Evolutionary conservation across 1,140 invertebrate species (phyloP), one percentile per base, ranked within the genome.

Genomic region (Halesus radiatus): DNA sequence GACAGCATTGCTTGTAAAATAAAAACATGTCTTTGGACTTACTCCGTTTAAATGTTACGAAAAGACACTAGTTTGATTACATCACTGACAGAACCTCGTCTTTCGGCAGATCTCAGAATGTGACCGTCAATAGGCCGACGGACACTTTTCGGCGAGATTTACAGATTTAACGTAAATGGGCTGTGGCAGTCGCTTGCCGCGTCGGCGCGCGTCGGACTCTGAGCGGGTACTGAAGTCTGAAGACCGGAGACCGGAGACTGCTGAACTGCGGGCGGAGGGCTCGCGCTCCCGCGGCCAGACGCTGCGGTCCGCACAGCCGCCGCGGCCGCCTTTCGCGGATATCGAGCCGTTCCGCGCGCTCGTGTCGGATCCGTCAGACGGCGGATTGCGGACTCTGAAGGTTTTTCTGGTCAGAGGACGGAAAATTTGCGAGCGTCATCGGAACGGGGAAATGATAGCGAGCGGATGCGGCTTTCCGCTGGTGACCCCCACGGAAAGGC

Each of bases 21-120:
- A 74, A 74, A 74, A 74, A 50, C 72, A 74, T 74, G 72, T 54
- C 72, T 74, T 74, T 58, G 52, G 72, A 74, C 72, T 72, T 72
- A 72, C 53, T 74, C 16, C 72, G 72, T 74, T 74, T 18, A 74
- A 74, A 58, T 74, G 72, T 74, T 74, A 74, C 53, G 72, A 74
- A 74, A 74, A 74, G 72, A 26, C 72, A 74, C 72, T 74, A 1
- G 72, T 74, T 74, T 74, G 72, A 74, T 74, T 74, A 74, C 72
- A 74, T 74, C 72, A 74, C 72, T 74, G 72, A 74, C 26, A 58
- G 72, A 74, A 74, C 52, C 52, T 74, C 54, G 68, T 72, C 68
- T 72, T 72, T 52, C 37, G 37, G 26, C 52, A 50, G 50, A 72
- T 72, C 50, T 23, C 68, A 72, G 68, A 72, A 52, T 53, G 20